phyloP scores from a whole-genome alignment of 2,797 vertebrate species.

The Acanthurus lineatus region DNA sequence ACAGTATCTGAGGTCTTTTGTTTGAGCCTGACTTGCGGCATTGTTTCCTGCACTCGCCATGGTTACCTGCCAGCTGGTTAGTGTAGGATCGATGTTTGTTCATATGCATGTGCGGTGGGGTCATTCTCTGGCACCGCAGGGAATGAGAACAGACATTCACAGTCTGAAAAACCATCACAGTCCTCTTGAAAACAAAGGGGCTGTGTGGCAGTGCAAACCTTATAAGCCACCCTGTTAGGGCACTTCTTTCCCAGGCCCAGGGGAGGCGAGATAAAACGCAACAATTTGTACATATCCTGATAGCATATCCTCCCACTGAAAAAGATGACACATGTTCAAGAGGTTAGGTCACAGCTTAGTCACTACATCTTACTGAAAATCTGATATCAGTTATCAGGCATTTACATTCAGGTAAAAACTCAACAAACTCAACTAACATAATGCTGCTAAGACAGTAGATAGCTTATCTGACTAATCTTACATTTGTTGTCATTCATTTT shows the following conservation, averaged over 20 bases:
- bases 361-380: slow-evolving; percentile 10
- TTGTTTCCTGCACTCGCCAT: slow-evolving; percentile 79
- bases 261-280: slow-evolving; percentile 95
- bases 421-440: too few species aligned
- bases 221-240: slow-evolving; percentile 97
- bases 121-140: slow-evolving; percentile 80
- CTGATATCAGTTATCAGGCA: neutral
- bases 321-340: slow-evolving; percentile 82
- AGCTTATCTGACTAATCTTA: too few species aligned
- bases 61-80: slow-evolving; percentile 86
- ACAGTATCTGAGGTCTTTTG: slow-evolving; percentile 36
- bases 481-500: too few species aligned
- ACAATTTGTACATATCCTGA: slow-evolving; percentile 99
- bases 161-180: slow-evolving; percentile 68
- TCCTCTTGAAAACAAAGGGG: slow-evolving; percentile 60
- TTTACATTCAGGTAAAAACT: slow-evolving; percentile 1
- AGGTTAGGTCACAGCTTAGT: slow-evolving; percentile 75
- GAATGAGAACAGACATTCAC: slow-evolving; percentile 67
- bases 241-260: slow-evolving; percentile 98
- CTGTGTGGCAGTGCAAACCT: slow-evolving; percentile 91
- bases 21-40: slow-evolving; percentile 69
- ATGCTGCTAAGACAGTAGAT: neutral
- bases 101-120: slow-evolving; percentile 65
- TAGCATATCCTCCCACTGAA: slow-evolving; percentile 96
- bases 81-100: slow-evolving; percentile 69